A percentile compares a stretch with the other conserved stretches of the same genome.
Conservation (phyloP, 2,888 invertebrate genomes). For the Drosophila vallismaia region DNA sequence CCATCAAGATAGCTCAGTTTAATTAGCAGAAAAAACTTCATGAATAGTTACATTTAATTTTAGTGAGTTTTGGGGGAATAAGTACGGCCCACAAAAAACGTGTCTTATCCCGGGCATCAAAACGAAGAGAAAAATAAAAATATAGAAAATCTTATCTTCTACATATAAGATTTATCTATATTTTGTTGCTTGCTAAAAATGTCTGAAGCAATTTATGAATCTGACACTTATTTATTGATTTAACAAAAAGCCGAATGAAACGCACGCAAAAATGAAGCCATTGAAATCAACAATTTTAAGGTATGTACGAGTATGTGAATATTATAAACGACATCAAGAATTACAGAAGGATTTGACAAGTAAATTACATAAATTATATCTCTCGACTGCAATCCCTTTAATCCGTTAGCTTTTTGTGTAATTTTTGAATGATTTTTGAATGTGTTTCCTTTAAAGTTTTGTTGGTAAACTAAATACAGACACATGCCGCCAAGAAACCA, state of each 20-base stretch:
- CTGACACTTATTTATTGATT: conserved; percentile 15
- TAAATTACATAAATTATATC: conserved; percentile 37
- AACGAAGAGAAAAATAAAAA: conserved; percentile 22
- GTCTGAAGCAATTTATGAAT: conserved; percentile 22
- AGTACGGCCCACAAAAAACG: conserved; percentile 28
- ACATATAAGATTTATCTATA: not conserved
- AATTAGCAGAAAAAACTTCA: conserved; percentile 6
- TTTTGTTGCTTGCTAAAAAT: conserved; percentile 2
- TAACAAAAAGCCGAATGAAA: conserved; percentile 43
- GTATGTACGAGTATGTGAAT: conserved; percentile 22
- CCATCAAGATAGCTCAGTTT: conserved; percentile 9
- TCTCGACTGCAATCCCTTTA: conserved; percentile 21
- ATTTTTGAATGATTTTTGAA: conserved; percentile 38
- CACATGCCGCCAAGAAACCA: conserved; percentile 92
- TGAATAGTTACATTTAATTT: conserved; percentile 5
- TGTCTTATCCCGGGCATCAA: conserved; percentile 49
- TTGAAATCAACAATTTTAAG: conserved; percentile 28
- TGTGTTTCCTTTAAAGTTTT: conserved; percentile 48
- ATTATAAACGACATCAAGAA: conserved; percentile 61
- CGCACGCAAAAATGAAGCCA: conserved; percentile 50
- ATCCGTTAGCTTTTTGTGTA: conserved; percentile 11
- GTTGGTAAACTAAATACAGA: conserved; percentile 74
- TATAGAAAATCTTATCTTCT: conserved; percentile 4
- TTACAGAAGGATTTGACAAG: conserved; percentile 81
- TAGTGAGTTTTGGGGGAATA: not conserved